A percentile compares a stretch with the other conserved stretches of the same genome.
phyloP scores from a whole-genome alignment of 2,797 vertebrate genomes.

The Coluber constrictor region DNA sequence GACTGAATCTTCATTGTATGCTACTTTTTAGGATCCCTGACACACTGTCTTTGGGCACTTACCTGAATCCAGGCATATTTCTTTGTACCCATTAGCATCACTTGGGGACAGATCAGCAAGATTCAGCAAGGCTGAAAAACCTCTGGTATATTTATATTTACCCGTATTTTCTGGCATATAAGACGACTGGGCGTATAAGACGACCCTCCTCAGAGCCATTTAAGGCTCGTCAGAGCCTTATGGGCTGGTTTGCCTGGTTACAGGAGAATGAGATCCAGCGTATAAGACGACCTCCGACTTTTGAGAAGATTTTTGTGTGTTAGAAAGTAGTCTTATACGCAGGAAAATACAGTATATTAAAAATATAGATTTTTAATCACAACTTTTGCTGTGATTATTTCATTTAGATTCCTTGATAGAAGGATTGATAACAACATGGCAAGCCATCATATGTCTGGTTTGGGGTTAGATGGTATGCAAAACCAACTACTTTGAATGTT shows the following conservation, averaged over 20 bases:
- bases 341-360: too few species aligned
- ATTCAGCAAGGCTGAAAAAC: background rate
- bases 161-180: too few species aligned
- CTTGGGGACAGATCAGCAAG: background rate
- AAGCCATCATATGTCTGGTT: background rate
- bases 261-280: too few species aligned
- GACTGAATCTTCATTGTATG: background rate
- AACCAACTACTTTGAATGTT: background rate
- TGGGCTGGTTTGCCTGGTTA: too few species aligned
- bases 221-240: too few species aligned
- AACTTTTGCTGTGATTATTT: background rate
- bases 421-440: background rate
- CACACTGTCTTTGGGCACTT: background rate
- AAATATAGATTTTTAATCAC: background rate
- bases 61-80: background rate
- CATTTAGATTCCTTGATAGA: background rate
- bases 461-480: background rate
- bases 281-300: too few species aligned
- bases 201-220: too few species aligned
- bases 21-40: background rate
- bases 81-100: background rate
- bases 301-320: too few species aligned
- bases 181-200: too few species aligned
- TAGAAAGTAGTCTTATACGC: too few species aligned
- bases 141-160: background rate